These are phyloP conservation scores for Crossoptilon crossoptilon DNA, from an alignment of 2,797 vertebrate genomes.

Conservation along the genomic window DNA sequence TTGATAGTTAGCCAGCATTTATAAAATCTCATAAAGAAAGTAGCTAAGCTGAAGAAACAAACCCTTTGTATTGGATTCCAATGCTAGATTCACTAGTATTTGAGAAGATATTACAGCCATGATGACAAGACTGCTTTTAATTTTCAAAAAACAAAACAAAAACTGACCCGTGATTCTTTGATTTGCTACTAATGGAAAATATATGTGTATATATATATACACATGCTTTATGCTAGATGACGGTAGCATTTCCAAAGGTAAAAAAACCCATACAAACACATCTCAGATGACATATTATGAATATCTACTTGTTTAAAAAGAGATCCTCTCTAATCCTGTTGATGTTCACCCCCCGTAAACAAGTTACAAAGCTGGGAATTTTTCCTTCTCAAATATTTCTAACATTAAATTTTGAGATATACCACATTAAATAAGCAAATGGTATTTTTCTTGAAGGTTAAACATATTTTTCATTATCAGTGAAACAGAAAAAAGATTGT, in stretches of 20 bases:
- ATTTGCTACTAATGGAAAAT: neutral
- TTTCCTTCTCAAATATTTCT: neutral
- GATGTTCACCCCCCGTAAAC: neutral
- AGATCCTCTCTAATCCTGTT: neutral
- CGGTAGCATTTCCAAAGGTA: neutral
- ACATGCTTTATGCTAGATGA: slow-evolving; percentile 39
- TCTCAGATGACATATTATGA: neutral
- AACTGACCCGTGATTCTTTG: neutral
- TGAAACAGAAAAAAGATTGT: neutral
- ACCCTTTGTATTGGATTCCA: neutral
- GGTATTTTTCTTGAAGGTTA: neutral
- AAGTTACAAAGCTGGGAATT: neutral
- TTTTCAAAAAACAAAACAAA: neutral
- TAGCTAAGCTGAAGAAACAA: neutral
- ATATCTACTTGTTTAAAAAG: neutral
- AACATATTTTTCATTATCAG: neutral
- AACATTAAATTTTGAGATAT: neutral
- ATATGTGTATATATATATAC: too few relatives aligned
- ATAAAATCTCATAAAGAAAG: neutral
- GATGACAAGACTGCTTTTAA: neutral
- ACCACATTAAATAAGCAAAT: neutral
- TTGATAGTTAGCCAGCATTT: neutral
- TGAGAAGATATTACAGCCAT: neutral
- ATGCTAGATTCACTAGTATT: neutral
- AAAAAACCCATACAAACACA: neutral